Conservation (phyloP, 2,888 invertebrate species). For the Papilio elwesi region DNA sequence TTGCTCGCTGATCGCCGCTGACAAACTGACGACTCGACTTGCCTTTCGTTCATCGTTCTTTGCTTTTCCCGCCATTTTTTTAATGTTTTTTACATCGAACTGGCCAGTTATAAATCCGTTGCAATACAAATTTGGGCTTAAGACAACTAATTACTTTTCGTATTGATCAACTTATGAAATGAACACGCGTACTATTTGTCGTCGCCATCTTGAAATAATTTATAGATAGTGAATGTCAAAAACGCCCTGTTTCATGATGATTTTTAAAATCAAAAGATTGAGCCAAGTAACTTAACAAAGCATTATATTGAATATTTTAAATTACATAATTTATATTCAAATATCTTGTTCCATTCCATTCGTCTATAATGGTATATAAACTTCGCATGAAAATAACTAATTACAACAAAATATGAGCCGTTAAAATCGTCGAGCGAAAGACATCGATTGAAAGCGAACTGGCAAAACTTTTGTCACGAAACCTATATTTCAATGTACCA, state of each 20-base stretch:
- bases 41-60: slow-evolving; percentile 12
- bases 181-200: too few relatives aligned
- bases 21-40: slow-evolving; percentile 33
- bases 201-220: background rate
- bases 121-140: background rate
- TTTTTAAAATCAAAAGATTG: too few relatives aligned
- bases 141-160: background rate
- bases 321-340: slow-evolving; percentile 1
- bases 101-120: background rate
- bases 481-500: slow-evolving; percentile 72
- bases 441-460: slow-evolving; percentile 74
- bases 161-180: too few relatives aligned
- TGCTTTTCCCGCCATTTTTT: slow-evolving; percentile 31
- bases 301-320: slow-evolving; percentile 13
- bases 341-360: slow-evolving; percentile 12
- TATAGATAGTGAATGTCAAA: too few relatives aligned
- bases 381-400: slow-evolving; percentile 69
- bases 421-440: slow-evolving; percentile 58
- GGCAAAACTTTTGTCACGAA: slow-evolving; percentile 74
- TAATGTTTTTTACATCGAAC: background rate
- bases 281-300: too few relatives aligned
- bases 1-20: slow-evolving; percentile 25
- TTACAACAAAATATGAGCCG: slow-evolving; percentile 62
- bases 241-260: too few relatives aligned
- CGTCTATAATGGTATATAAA: slow-evolving; percentile 14